Evolutionary conservation across 1,140 invertebrate genomes (phyloP).

Genomic region (Bemisia tabaci): DNA sequence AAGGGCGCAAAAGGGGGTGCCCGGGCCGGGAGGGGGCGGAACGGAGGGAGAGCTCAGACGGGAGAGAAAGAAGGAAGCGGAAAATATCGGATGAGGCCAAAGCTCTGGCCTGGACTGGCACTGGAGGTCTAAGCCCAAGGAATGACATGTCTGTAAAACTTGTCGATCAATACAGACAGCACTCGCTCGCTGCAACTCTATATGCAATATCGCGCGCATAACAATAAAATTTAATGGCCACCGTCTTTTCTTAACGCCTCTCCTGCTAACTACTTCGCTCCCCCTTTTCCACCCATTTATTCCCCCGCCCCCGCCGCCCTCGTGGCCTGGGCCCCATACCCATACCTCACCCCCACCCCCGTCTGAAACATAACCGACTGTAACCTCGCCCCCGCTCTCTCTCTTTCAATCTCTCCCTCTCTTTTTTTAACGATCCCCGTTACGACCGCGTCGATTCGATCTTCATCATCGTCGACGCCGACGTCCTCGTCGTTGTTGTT

Average conservation of each 20-base stretch:
- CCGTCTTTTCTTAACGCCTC: not conserved
- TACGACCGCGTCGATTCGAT: not conserved
- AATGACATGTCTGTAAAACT: not conserved
- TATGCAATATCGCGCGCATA: not conserved
- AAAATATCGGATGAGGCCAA: not conserved
- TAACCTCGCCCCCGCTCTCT: not conserved
- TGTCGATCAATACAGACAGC: not conserved
- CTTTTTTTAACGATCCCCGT: not conserved
- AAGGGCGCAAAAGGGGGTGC: not conserved
- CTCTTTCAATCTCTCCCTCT: not conserved
- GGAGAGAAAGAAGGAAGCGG: not conserved
- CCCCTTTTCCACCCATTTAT: not conserved
- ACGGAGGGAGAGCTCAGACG: not conserved
- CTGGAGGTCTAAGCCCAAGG: not conserved
- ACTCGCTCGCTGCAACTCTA: not conserved
- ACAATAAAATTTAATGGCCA: not conserved
- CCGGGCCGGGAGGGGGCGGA: not conserved
- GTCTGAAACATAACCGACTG: not conserved
- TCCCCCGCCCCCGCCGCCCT: not conserved
- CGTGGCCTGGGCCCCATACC: not conserved
- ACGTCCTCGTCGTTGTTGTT: not conserved
- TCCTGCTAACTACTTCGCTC: not conserved
- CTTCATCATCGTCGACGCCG: not conserved
- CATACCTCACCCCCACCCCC: not conserved
- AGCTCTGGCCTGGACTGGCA: not conserved